Conservation (phyloP, 2,888 invertebrate genomes). For the Lepidocyrtoides sp. region DNA sequence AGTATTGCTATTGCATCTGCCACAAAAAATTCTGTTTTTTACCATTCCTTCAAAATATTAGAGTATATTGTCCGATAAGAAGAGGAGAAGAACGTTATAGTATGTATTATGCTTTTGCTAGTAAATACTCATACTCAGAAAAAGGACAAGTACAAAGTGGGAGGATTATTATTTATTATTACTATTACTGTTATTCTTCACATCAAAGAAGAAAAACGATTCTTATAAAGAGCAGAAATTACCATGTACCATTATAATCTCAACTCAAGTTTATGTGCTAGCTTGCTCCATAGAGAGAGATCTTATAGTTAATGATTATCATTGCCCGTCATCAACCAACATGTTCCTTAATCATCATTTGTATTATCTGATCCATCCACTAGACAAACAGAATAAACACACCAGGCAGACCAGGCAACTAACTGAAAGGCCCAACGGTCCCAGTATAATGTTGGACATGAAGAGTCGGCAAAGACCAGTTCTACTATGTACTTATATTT, state of each 20-base stretch:
- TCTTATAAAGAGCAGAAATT: not conserved
- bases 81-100: not conserved
- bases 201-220: conserved; percentile 8
- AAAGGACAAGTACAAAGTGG: not conserved
- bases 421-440: not conserved
- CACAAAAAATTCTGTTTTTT: not conserved
- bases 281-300: not conserved
- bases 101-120: too few species aligned
- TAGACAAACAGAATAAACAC: not conserved
- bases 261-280: too few species aligned
- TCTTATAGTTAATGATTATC: not conserved
- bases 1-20: not conserved
- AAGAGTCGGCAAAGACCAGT: not conserved
- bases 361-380: not conserved
- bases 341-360: not conserved
- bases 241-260: not conserved
- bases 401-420: not conserved
- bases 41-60: not conserved
- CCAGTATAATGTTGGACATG: not conserved
- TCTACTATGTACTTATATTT: not conserved
- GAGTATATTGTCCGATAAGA: not conserved
- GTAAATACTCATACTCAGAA: not conserved
- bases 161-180: conserved; percentile 28
- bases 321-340: not conserved
- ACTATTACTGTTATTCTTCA: conserved; percentile 38